Conservation (phyloP, 2,888 invertebrate species). For the Priapulus caudatus region DNA sequence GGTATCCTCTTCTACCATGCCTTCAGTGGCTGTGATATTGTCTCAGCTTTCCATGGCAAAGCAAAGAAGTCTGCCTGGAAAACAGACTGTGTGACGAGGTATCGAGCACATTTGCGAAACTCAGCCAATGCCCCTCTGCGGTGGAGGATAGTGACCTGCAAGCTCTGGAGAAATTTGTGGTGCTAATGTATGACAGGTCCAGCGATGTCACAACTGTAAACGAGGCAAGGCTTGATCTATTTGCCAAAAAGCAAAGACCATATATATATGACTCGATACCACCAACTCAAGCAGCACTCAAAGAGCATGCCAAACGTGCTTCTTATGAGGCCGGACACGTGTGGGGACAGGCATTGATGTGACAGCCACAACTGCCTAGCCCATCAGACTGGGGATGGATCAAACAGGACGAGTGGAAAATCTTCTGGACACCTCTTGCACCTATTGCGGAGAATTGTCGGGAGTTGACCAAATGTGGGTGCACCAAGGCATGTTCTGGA, state of each 20-base stretch:
- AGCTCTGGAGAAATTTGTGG: conserved; percentile 19
- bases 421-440: conserved; percentile 17
- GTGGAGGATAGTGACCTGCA: conserved; percentile 14
- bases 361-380: too few relatives aligned
- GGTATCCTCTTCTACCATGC: too few relatives aligned
- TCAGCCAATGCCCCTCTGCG: too few relatives aligned
- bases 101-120: too few relatives aligned
- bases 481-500: too few relatives aligned
- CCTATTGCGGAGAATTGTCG: conserved; percentile 18
- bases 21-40: too few relatives aligned
- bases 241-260: conserved; percentile 21
- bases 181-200: conserved; percentile 22
- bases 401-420: conserved; percentile 15
- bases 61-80: conserved; percentile 22
- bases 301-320: too few relatives aligned
- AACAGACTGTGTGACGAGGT: too few relatives aligned
- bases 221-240: conserved; percentile 19
- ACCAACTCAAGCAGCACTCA: conserved; percentile 16
- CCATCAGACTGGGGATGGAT: too few relatives aligned
- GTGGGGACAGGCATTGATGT: too few relatives aligned
- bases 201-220: conserved; percentile 17
- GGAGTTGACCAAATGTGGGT: conserved; percentile 20
- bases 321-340: too few relatives aligned
- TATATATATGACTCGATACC: conserved; percentile 20
- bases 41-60: conserved; percentile 21